Base-by-base conservation (phyloP, 64 coral and sea anemone species). In the Trachythela sp. region DNA sequence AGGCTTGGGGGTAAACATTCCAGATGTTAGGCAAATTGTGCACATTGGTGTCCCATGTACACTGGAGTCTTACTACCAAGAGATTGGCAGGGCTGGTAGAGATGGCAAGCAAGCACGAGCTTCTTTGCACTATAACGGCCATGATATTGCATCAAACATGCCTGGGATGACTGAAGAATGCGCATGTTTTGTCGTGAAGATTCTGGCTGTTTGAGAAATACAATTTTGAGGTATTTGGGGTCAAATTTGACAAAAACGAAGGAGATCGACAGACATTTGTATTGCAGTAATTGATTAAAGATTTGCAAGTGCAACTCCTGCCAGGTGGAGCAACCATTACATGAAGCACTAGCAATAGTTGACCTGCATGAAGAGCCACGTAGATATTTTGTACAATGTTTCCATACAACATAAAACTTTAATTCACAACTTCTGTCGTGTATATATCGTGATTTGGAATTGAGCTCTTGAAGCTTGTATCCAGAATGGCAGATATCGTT, bases 1-100 rank as follows among this genome's bases (percentile, higher is more conserved):
- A 8, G 88, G 88, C 0, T 51, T 89, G 40, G 88, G 88, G 4
- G 88, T 89, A 6, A 54, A 89, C 48, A 89, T 84, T 27, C 88
- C 72, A 15, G 43, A 83, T 83, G 76, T 89, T 29, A 2, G 43
- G 4, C 43, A 26, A 26, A 80, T 89, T 34, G 11, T 90, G 13
- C 88, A 90, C 33, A 60, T 84, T 39, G 50, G 48, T 2, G 24
- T 67, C 1, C 88, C 88, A 59, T 34, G 27, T 26, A 58, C 83
- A 26, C 4, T 90, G 40, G 77, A 90, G 36, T 33, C 31, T 29
- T 90, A 85, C 56, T 49, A 84, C 8, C 80, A 90, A 84, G 76
- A 90, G 49, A 58, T 90, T 35, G 89, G 77, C 2, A 48, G 76
- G 2, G 89, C 32, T 60, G 77, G 89, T 22, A 30, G 85, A 51